Base-by-base conservation (phyloP, 2,888 invertebrate genomes). In the Lasioglossum pauxillum region DNA sequence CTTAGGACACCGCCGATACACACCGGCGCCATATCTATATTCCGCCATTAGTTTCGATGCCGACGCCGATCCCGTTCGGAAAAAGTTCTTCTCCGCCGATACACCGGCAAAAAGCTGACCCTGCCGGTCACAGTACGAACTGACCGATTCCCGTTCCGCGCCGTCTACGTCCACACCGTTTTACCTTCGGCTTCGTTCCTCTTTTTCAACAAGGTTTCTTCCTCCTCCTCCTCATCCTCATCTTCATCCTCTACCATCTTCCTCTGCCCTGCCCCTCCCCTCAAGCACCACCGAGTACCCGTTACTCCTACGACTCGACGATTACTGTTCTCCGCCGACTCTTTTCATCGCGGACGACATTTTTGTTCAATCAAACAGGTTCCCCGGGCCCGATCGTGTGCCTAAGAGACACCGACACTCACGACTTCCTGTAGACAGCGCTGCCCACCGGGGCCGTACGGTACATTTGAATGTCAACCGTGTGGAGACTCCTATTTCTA, bases 291-390 rank as follows among this genome's bases (percentile, higher is more conserved):
- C 57, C 57, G 57, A 31, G 64, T 64, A 19, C 67, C 67, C 67
- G 67, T 67, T 67, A 67, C 57, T 82, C 73, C 75, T 82, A 80
- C 72, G 74, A 80, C 84, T 46, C 79, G 77, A 71, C 83, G 83
- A 83, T 81, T 41, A 72, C 74, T 64, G 60, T 79, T 86, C 77
- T 84, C 83, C 67, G 19, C 35, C 67, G 31, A 75, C 80, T 87
- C 84, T 87, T 83, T 84, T 88, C 78, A 80, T 82, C 84, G 83
- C 80, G 74, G 72, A 79, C 86, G 88, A 89, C 87, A 91, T 91
- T 91, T 90, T 91, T 91, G 90, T 88, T 91, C 89, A 88, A 91
- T 91, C 91, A 88, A 91, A 91, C 91, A 91, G 91, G 91, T 91
- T 91, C 84, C 86, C 2, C 67, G 67, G 78, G 49, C 35, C 38